A percentile compares a stretch with the other conserved stretches of the same genome.
Conservation (phyloP, 2,113 vertebrate genomes). For the Petrocephalus zakoni region DNA sequence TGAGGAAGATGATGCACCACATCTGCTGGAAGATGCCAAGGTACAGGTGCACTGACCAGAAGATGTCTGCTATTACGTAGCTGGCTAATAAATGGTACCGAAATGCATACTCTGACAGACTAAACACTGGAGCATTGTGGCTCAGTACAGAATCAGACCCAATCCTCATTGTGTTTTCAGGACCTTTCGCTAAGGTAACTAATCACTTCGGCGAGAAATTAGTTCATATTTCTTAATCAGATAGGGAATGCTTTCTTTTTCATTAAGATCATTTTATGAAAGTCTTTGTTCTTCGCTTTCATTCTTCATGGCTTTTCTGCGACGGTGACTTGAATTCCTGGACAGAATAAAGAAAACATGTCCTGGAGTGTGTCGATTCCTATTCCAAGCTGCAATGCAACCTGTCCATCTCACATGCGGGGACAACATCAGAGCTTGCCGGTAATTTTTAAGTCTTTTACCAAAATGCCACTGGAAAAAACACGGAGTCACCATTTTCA, state of each 20-base stretch:
- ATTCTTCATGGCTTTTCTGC: slow-evolving; percentile 40
- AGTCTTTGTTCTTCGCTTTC: slow-evolving; percentile 50
- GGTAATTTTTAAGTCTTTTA: slow-evolving; percentile 43
- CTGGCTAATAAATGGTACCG: not conserved
- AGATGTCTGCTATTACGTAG: not conserved
- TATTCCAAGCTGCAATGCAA: slow-evolving; percentile 44
- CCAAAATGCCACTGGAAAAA: not conserved
- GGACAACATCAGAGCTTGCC: slow-evolving; percentile 47
- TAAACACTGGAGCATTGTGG: not conserved
- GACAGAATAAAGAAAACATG: slow-evolving; percentile 40
- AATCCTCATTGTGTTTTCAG: slow-evolving; percentile 47
- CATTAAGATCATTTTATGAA: slow-evolving; percentile 50
- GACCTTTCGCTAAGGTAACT: slow-evolving; percentile 53
- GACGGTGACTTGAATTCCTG: slow-evolving; percentile 42
- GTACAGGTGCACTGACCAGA: not conserved
- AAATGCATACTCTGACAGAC: not conserved
- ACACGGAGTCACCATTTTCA: not conserved
- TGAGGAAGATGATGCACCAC: not conserved
- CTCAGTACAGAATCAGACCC: not conserved
- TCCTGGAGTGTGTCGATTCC: slow-evolving; percentile 55
- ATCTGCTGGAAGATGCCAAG: not conserved
- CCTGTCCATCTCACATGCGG: slow-evolving; percentile 42
- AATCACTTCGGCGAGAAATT: slow-evolving; percentile 64
- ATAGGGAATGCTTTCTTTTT: slow-evolving; percentile 47
- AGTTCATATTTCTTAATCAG: slow-evolving; percentile 62